Conservation (phyloP, 2,888 invertebrate species). For the Cactoblastis cactorum region DNA sequence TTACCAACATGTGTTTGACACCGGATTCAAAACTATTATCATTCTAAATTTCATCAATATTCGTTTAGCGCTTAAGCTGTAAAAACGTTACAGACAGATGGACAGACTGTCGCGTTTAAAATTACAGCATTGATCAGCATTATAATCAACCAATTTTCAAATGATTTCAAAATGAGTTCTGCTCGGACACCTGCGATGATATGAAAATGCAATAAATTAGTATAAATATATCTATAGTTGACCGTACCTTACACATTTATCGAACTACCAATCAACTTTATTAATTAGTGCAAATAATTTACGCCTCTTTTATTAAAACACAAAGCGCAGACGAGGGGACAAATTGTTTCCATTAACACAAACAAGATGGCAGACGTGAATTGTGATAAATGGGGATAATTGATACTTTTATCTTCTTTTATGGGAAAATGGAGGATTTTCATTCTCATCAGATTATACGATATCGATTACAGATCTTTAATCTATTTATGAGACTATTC, state of each 20-base stretch:
- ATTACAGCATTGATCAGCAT: too few species aligned
- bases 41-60: too few species aligned
- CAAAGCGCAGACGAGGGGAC: background rate
- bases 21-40: too few species aligned
- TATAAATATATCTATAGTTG: background rate
- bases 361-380: background rate
- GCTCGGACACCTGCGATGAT: too few species aligned
- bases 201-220: too few species aligned
- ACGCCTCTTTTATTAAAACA: background rate
- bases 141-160: too few species aligned
- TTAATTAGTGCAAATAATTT: background rate
- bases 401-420: background rate
- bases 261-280: background rate
- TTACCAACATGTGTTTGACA: too few species aligned
- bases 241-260: background rate
- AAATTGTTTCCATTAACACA: background rate
- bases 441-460: background rate
- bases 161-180: too few species aligned
- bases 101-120: too few species aligned
- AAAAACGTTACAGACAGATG: too few species aligned
- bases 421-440: background rate
- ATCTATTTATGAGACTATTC: background rate
- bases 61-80: too few species aligned
- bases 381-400: background rate
- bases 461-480: too few species aligned